Evolutionary conservation across 37 sponge, comb jelly and placozoan species (phyloP).

Genomic region (Tethya wilhelma): DNA sequence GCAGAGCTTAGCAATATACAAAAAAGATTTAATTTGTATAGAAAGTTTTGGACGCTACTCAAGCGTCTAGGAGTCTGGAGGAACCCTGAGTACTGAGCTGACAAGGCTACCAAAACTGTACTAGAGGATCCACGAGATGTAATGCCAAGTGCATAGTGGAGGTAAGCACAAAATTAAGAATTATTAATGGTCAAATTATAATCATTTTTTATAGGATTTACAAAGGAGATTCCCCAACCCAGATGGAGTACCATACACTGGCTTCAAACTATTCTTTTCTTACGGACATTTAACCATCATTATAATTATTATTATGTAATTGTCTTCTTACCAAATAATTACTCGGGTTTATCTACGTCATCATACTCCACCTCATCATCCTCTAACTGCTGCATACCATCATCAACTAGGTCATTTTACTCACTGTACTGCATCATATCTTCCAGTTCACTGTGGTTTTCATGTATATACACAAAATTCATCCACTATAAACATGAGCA

Average conservation of each 20-base stretch:
- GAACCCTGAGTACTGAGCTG: too few relatives aligned
- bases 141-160: background rate
- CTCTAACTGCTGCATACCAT: background rate
- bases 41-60: too few relatives aligned
- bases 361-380: background rate
- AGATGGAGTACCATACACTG: background rate
- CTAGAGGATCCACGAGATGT: background rate
- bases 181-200: background rate
- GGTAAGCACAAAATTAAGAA: background rate
- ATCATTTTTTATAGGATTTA: background rate
- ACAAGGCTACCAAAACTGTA: background rate
- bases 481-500: too few relatives aligned
- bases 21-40: too few relatives aligned
- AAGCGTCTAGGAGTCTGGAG: too few relatives aligned
- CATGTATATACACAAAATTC: too few relatives aligned
- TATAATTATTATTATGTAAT: background rate
- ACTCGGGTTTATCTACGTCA: background rate
- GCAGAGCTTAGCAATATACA: too few relatives aligned
- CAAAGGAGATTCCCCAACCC: background rate
- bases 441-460: too few relatives aligned
- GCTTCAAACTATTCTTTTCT: background rate
- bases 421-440: background rate
- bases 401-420: background rate
- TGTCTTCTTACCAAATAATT: too few relatives aligned
- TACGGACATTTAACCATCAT: background rate